Conservation (phyloP, 1,140 invertebrate species). For the Eulimnadia texana region DNA sequence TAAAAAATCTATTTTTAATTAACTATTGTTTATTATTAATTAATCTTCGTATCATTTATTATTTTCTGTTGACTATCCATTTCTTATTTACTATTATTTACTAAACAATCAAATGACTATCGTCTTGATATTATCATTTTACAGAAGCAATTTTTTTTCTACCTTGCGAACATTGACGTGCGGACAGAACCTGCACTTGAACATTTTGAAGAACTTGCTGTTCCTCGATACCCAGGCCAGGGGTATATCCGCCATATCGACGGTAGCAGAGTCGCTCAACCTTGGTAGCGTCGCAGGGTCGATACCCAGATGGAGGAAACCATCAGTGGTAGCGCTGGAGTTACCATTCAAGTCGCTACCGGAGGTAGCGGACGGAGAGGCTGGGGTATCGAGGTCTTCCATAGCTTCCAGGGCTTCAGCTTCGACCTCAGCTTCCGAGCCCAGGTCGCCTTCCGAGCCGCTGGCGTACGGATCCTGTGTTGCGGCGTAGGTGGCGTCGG, state of each 20-base stretch:
- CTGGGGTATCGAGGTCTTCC: background rate
- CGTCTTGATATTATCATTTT: background rate
- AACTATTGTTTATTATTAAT: too few relatives aligned
- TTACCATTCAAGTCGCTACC: background rate
- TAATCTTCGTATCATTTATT: too few relatives aligned
- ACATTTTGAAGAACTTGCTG: constrained; percentile 60
- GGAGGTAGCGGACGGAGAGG: background rate
- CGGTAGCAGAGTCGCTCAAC: constrained; percentile 27
- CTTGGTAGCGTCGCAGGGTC: constrained; percentile 21
- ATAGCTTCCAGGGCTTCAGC: constrained; percentile 25
- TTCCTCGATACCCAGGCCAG: constrained; percentile 53
- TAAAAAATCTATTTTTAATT: too few relatives aligned
- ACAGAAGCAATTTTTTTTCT: background rate
- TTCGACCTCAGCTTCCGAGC: constrained; percentile 19
- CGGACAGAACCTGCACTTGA: constrained; percentile 69
- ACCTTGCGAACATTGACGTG: constrained; percentile 56
- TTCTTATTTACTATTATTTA: too few relatives aligned
- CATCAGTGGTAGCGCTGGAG: background rate
- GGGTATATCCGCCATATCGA: constrained; percentile 36
- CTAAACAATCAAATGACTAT: too few relatives aligned
- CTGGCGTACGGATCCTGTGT: constrained; percentile 4
- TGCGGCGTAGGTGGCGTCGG: background rate
- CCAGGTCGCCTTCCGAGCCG: constrained; percentile 11
- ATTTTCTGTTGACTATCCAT: too few relatives aligned
- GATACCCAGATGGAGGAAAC: constrained; percentile 3